phyloP scores from a whole-genome alignment of 1,140 invertebrate genomes.

The Micrasema minimum region DNA sequence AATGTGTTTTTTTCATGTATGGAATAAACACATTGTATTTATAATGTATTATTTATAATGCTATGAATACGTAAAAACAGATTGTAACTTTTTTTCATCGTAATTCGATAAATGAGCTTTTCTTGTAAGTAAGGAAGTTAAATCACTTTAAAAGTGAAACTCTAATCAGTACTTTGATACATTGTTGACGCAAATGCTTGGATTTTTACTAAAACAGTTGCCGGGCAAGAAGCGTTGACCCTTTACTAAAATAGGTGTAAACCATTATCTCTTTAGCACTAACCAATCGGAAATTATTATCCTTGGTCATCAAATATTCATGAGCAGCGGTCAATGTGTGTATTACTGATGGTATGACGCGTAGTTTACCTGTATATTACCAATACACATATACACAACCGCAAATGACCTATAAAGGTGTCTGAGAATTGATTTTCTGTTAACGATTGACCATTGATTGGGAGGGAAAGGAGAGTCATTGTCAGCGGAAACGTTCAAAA shows the following conservation, averaged over 20 bases:
- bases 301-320: constrained; percentile 5
- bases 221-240: constrained; percentile 6
- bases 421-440: constrained; percentile 28
- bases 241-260: background rate
- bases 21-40: no score
- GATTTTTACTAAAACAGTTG: background rate
- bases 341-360: background rate
- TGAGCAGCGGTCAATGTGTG: background rate
- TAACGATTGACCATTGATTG: constrained; percentile 14
- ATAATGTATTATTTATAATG: no score
- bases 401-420: constrained; percentile 9
- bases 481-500: background rate
- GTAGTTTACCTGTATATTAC: no score
- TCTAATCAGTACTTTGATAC: no score
- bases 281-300: background rate
- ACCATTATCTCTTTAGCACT: background rate
- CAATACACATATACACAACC: background rate
- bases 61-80: no score
- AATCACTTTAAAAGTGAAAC: no score
- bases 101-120: no score
- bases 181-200: no score
- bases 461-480: background rate
- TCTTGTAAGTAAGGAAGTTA: no score
- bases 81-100: no score
- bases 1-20: no score